phyloP scores from a whole-genome alignment of 2,888 invertebrate species.

The Ceramica pisi region DNA sequence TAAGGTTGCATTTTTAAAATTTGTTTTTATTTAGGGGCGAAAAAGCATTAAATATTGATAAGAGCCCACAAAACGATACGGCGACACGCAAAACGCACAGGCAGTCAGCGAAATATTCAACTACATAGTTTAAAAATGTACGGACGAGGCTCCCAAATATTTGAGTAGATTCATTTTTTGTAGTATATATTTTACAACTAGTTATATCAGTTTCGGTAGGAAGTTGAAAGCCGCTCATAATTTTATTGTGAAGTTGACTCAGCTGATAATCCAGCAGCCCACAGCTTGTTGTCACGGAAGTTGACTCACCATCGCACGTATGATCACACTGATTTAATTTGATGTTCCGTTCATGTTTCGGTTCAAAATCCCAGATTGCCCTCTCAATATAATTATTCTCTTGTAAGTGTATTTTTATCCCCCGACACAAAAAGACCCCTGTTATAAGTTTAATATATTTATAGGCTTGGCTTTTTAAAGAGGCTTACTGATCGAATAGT shows the following conservation, averaged over 20 bases:
- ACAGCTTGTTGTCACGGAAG: constrained; percentile 33
- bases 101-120: neutral
- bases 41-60: constrained; percentile 39
- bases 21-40: neutral
- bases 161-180: neutral
- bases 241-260: constrained; percentile 31
- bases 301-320: constrained; percentile 41
- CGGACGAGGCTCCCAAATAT: neutral
- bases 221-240: constrained; percentile 20
- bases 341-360: neutral
- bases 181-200: neutral
- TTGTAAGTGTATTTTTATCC: neutral
- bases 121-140: constrained; percentile 3
- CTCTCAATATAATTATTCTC: neutral
- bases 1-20: neutral
- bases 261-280: constrained; percentile 16
- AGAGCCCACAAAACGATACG: neutral
- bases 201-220: constrained; percentile 16
- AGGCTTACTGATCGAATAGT: constrained; percentile 4
- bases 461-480: neutral
- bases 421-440: too few species aligned
- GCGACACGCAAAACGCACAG: constrained; percentile 12
- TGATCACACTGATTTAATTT: neutral
- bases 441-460: too few species aligned
- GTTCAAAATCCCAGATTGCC: constrained; percentile 5